phyloP scores from a whole-genome alignment of 2,113 vertebrate genomes.

The Semnopithecus entellus region DNA sequence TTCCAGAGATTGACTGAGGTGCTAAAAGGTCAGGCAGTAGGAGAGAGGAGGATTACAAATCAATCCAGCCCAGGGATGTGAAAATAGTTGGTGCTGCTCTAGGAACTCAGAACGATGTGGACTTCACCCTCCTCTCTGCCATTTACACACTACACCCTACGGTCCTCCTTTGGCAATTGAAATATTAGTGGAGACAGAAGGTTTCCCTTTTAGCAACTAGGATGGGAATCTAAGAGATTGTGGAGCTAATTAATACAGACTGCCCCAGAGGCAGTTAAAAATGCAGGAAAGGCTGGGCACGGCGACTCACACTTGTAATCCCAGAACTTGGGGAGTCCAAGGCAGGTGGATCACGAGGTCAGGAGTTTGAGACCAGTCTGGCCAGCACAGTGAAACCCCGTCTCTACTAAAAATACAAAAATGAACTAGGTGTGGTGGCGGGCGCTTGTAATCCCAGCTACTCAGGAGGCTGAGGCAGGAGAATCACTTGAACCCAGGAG shows the following conservation, averaged over 20 bases:
- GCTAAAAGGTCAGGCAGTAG: background rate
- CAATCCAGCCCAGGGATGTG: background rate
- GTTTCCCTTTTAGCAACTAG: background rate
- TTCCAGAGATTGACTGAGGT: background rate
- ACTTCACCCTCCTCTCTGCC: background rate
- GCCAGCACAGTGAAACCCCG: too few species aligned
- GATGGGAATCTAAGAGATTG: background rate
- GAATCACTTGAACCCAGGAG: too few species aligned
- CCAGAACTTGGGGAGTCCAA: too few species aligned
- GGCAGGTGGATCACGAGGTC: too few species aligned
- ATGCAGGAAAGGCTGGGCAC: background rate
- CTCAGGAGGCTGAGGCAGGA: too few species aligned
- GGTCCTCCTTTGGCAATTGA: background rate
- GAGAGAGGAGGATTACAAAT: background rate
- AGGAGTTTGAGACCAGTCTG: too few species aligned
- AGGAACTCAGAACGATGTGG: too few species aligned
- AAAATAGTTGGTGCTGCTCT: background rate
- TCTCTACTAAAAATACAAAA: too few species aligned
- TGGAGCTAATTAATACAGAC: background rate
- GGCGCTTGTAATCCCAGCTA: too few species aligned
- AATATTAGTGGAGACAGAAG: background rate
- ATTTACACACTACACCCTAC: background rate
- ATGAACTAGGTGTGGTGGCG: too few species aligned
- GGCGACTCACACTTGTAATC: too few species aligned
- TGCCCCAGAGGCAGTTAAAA: background rate